Evolutionary conservation across 1,140 invertebrate species (phyloP).

Genomic region (Plutomurus gul): DNA sequence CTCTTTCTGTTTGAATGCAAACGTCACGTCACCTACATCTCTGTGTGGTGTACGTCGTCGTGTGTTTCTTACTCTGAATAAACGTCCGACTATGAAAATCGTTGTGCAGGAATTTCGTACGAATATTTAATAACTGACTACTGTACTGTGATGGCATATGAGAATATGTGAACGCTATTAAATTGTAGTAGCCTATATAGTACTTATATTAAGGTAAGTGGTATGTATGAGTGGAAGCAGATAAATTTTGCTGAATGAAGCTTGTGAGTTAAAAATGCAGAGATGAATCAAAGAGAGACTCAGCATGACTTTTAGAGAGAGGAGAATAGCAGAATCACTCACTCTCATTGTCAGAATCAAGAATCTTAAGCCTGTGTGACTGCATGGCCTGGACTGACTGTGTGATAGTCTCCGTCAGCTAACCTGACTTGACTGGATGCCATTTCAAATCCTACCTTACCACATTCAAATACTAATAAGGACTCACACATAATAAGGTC

Average conservation of each 20-base stretch:
- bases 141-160: too few species aligned
- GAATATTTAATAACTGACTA: background rate
- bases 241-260: background rate
- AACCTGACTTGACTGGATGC: background rate
- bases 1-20: background rate
- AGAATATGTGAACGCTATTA: too few species aligned
- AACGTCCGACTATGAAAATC: too few species aligned
- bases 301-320: background rate
- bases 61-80: too few species aligned
- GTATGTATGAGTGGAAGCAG: too few species aligned
- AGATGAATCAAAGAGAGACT: background rate
- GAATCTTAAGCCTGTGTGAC: constrained; percentile 10
- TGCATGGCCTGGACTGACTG: too few species aligned
- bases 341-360: constrained; percentile 17
- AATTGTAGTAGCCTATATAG: too few species aligned
- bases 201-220: too few species aligned
- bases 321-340: background rate
- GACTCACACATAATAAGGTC: too few species aligned
- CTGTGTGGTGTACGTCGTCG: background rate
- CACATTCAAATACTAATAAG: too few species aligned
- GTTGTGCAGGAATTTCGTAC: too few species aligned
- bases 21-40: background rate
- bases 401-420: too few species aligned
- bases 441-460: background rate
- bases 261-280: background rate